Evolutionary conservation across 1,140 invertebrate species (phyloP).

Genomic region (Bombyx mori): DNA sequence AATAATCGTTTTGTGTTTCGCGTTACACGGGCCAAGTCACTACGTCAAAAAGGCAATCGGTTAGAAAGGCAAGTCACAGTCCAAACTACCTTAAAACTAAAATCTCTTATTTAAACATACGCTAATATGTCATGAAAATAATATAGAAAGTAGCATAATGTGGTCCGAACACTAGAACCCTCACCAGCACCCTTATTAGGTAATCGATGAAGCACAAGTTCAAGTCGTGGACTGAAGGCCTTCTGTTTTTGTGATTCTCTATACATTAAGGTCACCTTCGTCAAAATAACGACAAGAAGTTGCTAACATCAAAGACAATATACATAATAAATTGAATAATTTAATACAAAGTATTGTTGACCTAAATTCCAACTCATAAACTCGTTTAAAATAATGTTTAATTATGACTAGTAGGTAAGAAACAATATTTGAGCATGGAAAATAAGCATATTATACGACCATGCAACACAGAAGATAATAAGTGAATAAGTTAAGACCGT

Average conservation of each 20-base stretch:
- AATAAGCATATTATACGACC: constrained; percentile 62
- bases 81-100: constrained; percentile 37
- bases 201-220: no score
- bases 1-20: constrained; percentile 6
- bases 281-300: neutral
- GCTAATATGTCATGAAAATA: constrained; percentile 51
- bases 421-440: constrained; percentile 68
- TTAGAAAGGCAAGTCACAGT: constrained; percentile 55
- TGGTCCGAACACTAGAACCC: constrained; percentile 40
- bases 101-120: constrained; percentile 13
- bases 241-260: neutral
- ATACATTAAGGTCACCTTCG: neutral
- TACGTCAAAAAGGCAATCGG: constrained; percentile 53
- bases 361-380: constrained; percentile 42
- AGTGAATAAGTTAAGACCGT: constrained; percentile 48
- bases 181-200: constrained; percentile 44
- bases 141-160: constrained; percentile 29
- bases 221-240: no score
- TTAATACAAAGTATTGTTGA: constrained; percentile 48
- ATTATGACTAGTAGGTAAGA: constrained; percentile 67
- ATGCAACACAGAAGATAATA: constrained; percentile 67
- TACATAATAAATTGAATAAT: constrained; percentile 46
- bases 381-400: constrained; percentile 53
- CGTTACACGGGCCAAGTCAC: constrained; percentile 25
- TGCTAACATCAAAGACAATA: neutral